phyloP scores from a whole-genome alignment of 2,888 invertebrate genomes.

The Lithophane leautieri region DNA sequence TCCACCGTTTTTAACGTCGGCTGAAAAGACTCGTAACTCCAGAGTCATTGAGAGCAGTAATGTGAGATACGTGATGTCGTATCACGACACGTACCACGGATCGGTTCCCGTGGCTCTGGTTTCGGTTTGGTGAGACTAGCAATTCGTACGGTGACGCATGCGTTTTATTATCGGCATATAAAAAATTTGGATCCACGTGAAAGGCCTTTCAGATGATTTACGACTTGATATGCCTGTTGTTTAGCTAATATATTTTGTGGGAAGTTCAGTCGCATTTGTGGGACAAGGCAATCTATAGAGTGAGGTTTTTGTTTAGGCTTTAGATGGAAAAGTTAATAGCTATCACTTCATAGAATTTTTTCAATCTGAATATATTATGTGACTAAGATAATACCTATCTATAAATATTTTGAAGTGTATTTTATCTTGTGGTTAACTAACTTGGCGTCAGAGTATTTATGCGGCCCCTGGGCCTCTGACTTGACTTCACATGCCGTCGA shows the following conservation, averaged over 20 bases:
- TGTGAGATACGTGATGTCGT: slow-evolving; percentile 72
- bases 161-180: slow-evolving; percentile 71
- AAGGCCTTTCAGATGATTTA: slow-evolving; percentile 62
- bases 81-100: slow-evolving; percentile 70
- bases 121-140: slow-evolving; percentile 69
- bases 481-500: too few relatives aligned
- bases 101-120: slow-evolving; percentile 69
- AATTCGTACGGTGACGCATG: slow-evolving; percentile 71
- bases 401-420: neutral
- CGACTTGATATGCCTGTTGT: slow-evolving; percentile 57
- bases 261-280: slow-evolving; percentile 20
- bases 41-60: slow-evolving; percentile 81
- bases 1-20: slow-evolving; percentile 78
- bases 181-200: slow-evolving; percentile 59
- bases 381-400: neutral
- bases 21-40: slow-evolving; percentile 83
- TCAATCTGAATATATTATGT: too few relatives aligned
- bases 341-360: neutral
- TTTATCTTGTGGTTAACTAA: too few relatives aligned
- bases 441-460: too few relatives aligned
- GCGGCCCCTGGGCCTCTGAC: too few relatives aligned
- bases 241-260: slow-evolving; percentile 56
- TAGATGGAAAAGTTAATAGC: neutral
- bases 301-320: neutral
- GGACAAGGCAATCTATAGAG: slow-evolving; percentile 15